Base-by-base conservation (phyloP, 2,797 vertebrate species). In the Megaceryle alcyon region DNA sequence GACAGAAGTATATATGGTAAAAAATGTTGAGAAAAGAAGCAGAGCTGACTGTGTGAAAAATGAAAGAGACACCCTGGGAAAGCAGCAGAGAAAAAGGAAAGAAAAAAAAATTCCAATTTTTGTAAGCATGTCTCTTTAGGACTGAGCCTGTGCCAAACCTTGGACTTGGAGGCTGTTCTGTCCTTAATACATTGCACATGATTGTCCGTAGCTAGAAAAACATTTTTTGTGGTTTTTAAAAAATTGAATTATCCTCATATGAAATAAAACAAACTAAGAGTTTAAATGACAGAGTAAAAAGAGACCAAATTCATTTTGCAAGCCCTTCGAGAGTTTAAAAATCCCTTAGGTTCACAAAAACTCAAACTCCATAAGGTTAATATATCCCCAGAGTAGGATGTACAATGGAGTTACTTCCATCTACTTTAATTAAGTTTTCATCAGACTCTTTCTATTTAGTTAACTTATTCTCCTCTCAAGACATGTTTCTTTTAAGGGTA, bases 141-240 rank as follows among this genome's bases (percentile, higher is more conserved):
- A 88, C 57, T 80, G 91, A 95, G 56, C 20, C 71, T 49, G 39
- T 96, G 96, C 96, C 96, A 96, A 49, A 86, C 87, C 92, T 92
- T 95, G 91, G 68, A 68, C 78, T 95, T 92, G 94, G 94, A 96
- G 88, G 37, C 95, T 87, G 68, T 88, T 93, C 90, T 90, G 78
- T 68, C 70, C 90, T 82, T 96, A 96, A 96, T 97, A 90, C 86
- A 80, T 96, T 93, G 92, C 96, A 96, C 88, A 96, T 96, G 94
- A 92, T 92, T 92, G 57, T 96, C 91, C 96, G 68, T 95, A 97
- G 94, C 88, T 95, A 90, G 83, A 82, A 94, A 93, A 94, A 92
- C 84, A 93, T 77, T 95, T 94, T 93, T 90, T 92, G 91, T 82
- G 85, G 82, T 90, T 92, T 96, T 56, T 6, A 64, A 90, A 95